Base-by-base conservation (phyloP, 2,888 invertebrate species). In the Pristionchus entomophagus region DNA sequence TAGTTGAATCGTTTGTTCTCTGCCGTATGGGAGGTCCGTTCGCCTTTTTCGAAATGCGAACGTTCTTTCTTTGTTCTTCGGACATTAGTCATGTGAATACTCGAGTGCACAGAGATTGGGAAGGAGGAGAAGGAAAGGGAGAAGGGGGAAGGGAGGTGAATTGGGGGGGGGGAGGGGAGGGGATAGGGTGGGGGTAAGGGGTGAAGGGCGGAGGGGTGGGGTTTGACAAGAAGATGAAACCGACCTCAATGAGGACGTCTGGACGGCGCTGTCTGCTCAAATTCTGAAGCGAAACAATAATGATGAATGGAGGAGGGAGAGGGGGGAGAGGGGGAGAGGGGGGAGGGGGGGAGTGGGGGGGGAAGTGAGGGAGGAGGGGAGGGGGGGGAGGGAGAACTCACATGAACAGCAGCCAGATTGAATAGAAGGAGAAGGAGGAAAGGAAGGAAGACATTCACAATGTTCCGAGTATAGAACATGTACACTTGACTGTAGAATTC, bases 391-490 rank as follows among this genome's bases (percentile, higher is more conserved):
- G 49, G 26, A 45, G 14, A 26, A 78, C 45, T 35, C 17, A 49
- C 45, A 19, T 49, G 45, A 26, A 78, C 29, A n/a, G 84, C 84
- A 17, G 69, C 73, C 17, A 26, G 17, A 73, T 84, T 84, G 84
- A 84, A 84, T 45, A 89, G 77, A 5, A 90, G 87, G 14, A 91
- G 88, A 2, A 89, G 87, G 10, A 88, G 85, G 69, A 91, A 91
- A 0, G 91, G 91, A 29, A 89, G 81, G 65, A 91, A 89, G n/a
- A 91, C 90, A 65, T 90, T 90, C 88, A 91, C 88, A 17, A 91
- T 86, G 56, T 88, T 88, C 4, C 91, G 88, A 85, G 88, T 88
- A 88, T 89, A 90, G 87, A 91, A 90, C 90, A 90, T 90, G 88
- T 83, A 83, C 45, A 83, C 62, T 45, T 51, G 32, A 62, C 22